A percentile compares a stretch with the other conserved stretches of the same genome.
phyloP scores from a whole-genome alignment of 1,140 invertebrate genomes.

The Bactericera cockerelli region DNA sequence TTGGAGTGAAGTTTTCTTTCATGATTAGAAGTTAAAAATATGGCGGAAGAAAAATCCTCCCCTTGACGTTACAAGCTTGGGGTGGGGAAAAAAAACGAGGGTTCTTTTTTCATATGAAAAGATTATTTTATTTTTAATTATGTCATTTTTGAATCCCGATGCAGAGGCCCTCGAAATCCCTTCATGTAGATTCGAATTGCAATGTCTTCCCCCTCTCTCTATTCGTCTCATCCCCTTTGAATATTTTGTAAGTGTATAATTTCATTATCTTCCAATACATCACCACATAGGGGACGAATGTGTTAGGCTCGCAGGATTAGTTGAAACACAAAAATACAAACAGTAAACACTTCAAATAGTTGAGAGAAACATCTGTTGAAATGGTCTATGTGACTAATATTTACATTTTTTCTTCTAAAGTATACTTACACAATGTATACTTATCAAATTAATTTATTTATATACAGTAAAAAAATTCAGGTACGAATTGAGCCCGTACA shows the following conservation, averaged over 20 bases:
- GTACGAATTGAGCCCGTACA: too few species aligned
- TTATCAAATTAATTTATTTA: too few species aligned
- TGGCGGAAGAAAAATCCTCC: slow-evolving; percentile 5
- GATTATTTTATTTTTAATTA: slow-evolving; percentile 7
- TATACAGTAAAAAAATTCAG: too few species aligned
- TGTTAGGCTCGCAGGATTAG: neutral
- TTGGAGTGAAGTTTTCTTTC: neutral
- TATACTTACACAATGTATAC: neutral
- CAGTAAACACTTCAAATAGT: neutral
- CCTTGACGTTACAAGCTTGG: neutral
- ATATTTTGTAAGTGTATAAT: neutral
- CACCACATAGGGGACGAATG: neutral
- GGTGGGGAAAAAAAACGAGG: neutral
- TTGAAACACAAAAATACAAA: neutral
- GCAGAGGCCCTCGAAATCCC: neutral
- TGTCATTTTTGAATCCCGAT: neutral
- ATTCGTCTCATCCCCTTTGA: neutral
- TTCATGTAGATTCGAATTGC: neutral
- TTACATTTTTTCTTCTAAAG: neutral
- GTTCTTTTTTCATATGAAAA: neutral
- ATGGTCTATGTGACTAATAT: too few species aligned
- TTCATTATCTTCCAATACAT: neutral
- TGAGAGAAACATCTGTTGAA: too few species aligned
- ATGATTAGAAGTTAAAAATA: slow-evolving; percentile 2
- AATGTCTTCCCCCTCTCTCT: neutral